Conservation (phyloP, 2,113 vertebrate species). For the Leuciscus idus region DNA sequence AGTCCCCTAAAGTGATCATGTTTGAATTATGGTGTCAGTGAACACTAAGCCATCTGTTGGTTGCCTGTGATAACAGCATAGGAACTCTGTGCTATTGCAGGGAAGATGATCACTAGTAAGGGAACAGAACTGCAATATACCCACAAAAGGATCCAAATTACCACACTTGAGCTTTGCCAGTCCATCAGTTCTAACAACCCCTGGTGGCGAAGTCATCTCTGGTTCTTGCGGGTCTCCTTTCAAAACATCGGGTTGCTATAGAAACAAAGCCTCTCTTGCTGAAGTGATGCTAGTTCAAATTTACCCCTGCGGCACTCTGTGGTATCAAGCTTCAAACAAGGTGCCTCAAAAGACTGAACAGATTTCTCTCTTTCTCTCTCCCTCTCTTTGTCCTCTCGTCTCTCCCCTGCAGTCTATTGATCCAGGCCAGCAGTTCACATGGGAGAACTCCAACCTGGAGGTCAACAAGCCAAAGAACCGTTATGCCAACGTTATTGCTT, state of each 20-base stretch:
- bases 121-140: background rate
- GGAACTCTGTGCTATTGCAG: background rate
- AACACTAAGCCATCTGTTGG: constrained; percentile 25
- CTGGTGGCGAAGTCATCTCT: constrained; percentile 29
- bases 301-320: constrained; percentile 41
- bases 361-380: background rate
- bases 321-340: constrained; percentile 34
- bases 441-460: constrained; percentile 97
- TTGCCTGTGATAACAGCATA: background rate
- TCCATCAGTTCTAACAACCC: constrained; percentile 17
- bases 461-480: constrained; percentile 98
- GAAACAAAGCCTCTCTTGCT: constrained; percentile 50
- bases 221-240: constrained; percentile 26
- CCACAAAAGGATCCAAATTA: constrained; percentile 12
- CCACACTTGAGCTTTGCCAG: constrained; percentile 11
- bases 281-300: constrained; percentile 45
- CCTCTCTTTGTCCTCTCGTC: constrained; percentile 16
- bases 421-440: constrained; percentile 95
- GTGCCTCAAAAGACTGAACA: constrained; percentile 36
- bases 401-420: constrained; percentile 84
- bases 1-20: background rate
- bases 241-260: constrained; percentile 47
- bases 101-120: constrained; percentile 15
- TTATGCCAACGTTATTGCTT: constrained; percentile 95
- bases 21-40: constrained; percentile 29